Evolutionary conservation across 1,140 invertebrate genomes (phyloP).

Genomic region (Steinernema feltiae): DNA sequence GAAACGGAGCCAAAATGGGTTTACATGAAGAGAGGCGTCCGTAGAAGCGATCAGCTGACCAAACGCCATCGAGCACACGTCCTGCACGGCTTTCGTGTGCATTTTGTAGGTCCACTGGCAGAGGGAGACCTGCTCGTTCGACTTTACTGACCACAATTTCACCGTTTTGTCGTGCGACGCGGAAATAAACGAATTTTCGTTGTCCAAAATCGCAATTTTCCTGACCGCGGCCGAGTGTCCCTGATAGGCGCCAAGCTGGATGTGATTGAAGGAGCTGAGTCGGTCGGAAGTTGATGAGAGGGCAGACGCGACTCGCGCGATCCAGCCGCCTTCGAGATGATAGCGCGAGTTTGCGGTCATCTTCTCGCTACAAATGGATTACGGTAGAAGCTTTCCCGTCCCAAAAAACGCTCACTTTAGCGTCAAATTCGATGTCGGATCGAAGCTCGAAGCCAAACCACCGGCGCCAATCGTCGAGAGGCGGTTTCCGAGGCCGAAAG

Average conservation of each 20-base stretch:
- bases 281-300: not conserved
- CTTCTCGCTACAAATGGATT: slow-evolving; percentile 25
- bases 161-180: not conserved
- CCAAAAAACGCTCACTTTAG: slow-evolving; percentile 23
- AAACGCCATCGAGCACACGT: not conserved
- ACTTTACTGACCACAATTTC: not conserved
- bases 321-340: not conserved
- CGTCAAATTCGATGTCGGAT: slow-evolving; percentile 17
- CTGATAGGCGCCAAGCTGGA: not conserved
- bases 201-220: not conserved
- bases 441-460: slow-evolving; percentile 22
- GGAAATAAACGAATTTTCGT: not conserved
- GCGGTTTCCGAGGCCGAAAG: slow-evolving; percentile 31
- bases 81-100: not conserved
- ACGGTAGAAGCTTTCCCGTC: slow-evolving; percentile 16
- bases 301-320: not conserved
- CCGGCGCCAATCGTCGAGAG: slow-evolving; percentile 24
- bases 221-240: not conserved
- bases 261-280: not conserved
- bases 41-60: not conserved
- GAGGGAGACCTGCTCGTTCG: not conserved
- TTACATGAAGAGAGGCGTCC: not conserved
- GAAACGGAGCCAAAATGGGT: no score
- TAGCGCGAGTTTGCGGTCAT: slow-evolving; percentile 22
- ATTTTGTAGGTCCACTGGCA: not conserved